Evolutionary conservation across 2,797 vertebrate species (phyloP).

Genomic region (Babyrousa celebensis): DNA sequence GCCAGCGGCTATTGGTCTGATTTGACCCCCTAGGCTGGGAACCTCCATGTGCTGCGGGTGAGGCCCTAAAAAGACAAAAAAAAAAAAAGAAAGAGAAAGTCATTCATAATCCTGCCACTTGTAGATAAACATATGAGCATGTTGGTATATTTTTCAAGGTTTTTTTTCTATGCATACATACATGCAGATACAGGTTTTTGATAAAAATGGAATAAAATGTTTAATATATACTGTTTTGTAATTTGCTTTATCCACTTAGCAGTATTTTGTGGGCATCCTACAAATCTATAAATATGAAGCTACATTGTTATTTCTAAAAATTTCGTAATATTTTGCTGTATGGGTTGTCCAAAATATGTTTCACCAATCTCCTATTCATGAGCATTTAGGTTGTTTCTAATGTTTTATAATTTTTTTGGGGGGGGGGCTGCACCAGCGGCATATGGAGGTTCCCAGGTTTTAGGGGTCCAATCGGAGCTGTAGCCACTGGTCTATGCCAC

Average conservation of each 20-base stretch:
- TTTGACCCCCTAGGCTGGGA: too few species aligned
- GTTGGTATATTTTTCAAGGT: conserved; percentile 16
- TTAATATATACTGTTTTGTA: conserved; percentile 27
- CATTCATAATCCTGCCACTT: neutral
- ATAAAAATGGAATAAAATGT: conserved; percentile 41
- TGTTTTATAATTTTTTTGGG: neutral
- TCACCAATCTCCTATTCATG: neutral
- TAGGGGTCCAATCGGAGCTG: too few species aligned
- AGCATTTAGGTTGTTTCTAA: neutral
- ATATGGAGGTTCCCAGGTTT: too few species aligned
- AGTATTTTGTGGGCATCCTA: conserved; percentile 24
- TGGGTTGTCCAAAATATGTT: neutral
- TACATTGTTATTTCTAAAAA: neutral
- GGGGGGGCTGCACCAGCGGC: too few species aligned
- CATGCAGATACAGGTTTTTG: neutral
- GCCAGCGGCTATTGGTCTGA: too few species aligned
- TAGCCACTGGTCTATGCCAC: too few species aligned
- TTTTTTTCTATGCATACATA: neutral
- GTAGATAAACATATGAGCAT: conserved; percentile 21
- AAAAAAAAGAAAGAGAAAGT: conserved; percentile 6
- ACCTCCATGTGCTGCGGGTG: too few species aligned
- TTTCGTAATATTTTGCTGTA: conserved; percentile 61
- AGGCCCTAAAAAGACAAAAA: too few species aligned
- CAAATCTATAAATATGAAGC: conserved; percentile 10
- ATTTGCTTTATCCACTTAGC: conserved; percentile 25